phyloP scores from a whole-genome alignment of 2,797 vertebrate species.

The Argyrosomus regius region DNA sequence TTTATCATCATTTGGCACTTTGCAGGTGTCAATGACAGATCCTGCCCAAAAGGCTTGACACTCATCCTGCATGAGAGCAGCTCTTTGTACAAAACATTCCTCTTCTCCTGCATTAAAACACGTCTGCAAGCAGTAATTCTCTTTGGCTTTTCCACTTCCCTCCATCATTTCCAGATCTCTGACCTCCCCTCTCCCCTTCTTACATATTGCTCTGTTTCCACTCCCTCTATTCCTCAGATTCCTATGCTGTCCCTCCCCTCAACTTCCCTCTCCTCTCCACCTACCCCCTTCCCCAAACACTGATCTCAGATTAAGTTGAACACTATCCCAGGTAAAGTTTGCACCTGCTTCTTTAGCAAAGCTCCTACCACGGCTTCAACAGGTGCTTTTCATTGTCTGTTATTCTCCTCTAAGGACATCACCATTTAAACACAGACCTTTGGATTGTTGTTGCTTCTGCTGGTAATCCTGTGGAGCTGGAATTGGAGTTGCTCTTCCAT shows the following conservation, averaged over 20 bases:
- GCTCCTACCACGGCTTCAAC: slow-evolving; percentile 60
- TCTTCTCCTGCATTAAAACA: slow-evolving; percentile 57
- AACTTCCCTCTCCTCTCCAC: slow-evolving; percentile 72
- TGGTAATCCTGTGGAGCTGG: slow-evolving; percentile 61
- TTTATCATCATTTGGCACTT: slow-evolving; percentile 76
- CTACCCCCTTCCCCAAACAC: slow-evolving; percentile 66
- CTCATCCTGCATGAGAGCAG: slow-evolving; percentile 88
- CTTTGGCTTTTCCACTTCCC: slow-evolving; percentile 42
- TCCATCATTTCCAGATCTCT: slow-evolving; percentile 74
- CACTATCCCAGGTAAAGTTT: slow-evolving; percentile 83
- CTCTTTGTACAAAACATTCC: slow-evolving; percentile 80
- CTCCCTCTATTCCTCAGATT: slow-evolving; percentile 80
- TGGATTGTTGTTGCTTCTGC: slow-evolving; percentile 54
- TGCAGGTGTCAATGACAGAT: slow-evolving; percentile 76
- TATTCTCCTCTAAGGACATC: slow-evolving; percentile 43
- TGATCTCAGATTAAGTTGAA: slow-evolving; percentile 87
- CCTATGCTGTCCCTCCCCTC: slow-evolving; percentile 78
- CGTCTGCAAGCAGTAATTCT: slow-evolving; percentile 79
- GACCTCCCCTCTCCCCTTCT: slow-evolving; percentile 60
- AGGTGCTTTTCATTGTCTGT: slow-evolving; percentile 47
- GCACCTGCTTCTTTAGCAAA: slow-evolving; percentile 66
- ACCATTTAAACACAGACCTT: slow-evolving; percentile 28
- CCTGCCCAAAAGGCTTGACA: slow-evolving; percentile 80
- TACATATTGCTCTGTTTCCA: slow-evolving; percentile 66
- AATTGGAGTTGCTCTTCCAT: slow-evolving; percentile 49